phyloP scores from a whole-genome alignment of 2,113 vertebrate genomes.

The Galbula dea region DNA sequence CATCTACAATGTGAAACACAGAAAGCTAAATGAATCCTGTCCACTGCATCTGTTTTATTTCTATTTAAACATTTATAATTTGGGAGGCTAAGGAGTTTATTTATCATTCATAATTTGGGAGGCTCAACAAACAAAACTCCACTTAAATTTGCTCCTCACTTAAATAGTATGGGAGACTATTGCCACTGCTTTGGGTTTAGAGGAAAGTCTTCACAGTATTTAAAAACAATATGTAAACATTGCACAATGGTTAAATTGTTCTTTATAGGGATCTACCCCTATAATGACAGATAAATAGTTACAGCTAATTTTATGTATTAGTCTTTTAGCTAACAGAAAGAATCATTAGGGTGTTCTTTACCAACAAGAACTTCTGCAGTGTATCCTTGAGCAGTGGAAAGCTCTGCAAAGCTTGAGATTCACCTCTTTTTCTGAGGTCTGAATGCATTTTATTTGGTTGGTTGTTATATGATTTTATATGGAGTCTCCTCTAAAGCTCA shows the following conservation, averaged over 20 bases:
- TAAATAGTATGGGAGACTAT: neutral
- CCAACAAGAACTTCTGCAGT: neutral
- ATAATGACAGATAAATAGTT: slow-evolving; percentile 7
- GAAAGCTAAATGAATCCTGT: neutral
- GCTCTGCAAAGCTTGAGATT: neutral
- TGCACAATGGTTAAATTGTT: neutral
- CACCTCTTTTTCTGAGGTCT: neutral
- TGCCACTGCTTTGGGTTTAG: neutral
- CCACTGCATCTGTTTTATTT: neutral
- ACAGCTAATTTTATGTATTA: neutral
- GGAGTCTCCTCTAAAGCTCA: neutral
- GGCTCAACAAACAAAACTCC: neutral
- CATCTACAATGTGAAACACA: neutral
- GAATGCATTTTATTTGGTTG: neutral
- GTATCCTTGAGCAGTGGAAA: neutral
- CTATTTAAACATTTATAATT: neutral
- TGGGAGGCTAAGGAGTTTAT: neutral
- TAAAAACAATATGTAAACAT: neutral
- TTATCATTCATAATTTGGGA: neutral
- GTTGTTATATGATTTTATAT: neutral
- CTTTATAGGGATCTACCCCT: neutral
- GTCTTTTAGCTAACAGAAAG: neutral
- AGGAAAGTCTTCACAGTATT: neutral
- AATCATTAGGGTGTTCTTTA: neutral
- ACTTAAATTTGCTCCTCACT: neutral